A percentile compares a stretch with the other conserved stretches of the same genome.
Evolutionary conservation across 1,140 invertebrate genomes (phyloP).

Genomic region (Globodera rostochiensis): DNA sequence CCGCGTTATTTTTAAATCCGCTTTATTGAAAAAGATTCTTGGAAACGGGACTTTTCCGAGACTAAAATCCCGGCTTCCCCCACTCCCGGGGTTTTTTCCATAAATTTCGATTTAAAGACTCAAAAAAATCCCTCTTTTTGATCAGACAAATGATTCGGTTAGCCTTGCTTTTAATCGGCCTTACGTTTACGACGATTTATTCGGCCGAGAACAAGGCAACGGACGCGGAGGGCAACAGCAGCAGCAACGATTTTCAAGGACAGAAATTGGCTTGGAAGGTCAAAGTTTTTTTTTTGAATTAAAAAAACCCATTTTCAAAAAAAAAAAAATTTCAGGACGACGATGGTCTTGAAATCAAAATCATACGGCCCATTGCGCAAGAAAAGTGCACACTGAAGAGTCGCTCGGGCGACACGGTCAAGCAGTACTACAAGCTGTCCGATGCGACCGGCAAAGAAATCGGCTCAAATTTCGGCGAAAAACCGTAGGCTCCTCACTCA

Average conservation of each 20-base stretch:
- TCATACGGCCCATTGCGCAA: slow-evolving; percentile 57
- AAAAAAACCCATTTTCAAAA: not conserved
- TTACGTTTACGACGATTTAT: not conserved
- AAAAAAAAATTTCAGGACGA: slow-evolving; percentile 47
- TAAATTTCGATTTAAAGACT: too few species aligned
- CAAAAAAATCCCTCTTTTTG: too few species aligned
- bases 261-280: slow-evolving; percentile 47
- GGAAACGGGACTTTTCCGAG: too few species aligned
- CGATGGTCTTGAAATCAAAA: slow-evolving; percentile 63
- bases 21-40: too few species aligned
- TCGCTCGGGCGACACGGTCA: slow-evolving; percentile 60
- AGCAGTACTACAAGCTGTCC: slow-evolving; percentile 62
- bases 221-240: not conserved
- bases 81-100: too few species aligned
- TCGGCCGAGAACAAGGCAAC: not conserved
- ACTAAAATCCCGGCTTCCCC: too few species aligned
- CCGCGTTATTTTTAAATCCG: too few species aligned
- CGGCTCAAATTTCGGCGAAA: slow-evolving; percentile 64
- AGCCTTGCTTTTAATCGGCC: not conserved
- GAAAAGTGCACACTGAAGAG: slow-evolving; percentile 64
- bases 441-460: slow-evolving; percentile 65
- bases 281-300: not conserved
- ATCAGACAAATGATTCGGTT: not conserved
- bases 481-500: slow-evolving; percentile 52
- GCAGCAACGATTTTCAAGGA: slow-evolving; percentile 39